A percentile compares a stretch with the other conserved stretches of the same genome.
Conservation (phyloP, 2,113 vertebrate genomes). For the Pleuronectes platessa region DNA sequence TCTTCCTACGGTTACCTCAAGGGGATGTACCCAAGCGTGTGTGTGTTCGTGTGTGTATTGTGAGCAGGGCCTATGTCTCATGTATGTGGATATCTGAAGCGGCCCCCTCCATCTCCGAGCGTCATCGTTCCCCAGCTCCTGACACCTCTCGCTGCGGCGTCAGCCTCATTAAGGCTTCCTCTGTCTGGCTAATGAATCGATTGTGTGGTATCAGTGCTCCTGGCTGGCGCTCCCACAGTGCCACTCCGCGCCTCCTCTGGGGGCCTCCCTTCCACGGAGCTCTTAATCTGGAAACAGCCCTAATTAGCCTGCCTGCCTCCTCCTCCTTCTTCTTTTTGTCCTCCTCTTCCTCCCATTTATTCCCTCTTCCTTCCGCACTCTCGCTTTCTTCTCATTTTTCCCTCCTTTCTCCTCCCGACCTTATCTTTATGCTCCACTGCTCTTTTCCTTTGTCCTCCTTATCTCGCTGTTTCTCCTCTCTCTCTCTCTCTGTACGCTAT, state of each 20-base stretch:
- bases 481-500: conserved; percentile 36
- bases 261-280: conserved; percentile 78
- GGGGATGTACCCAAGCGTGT: conserved; percentile 30
- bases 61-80: conserved; percentile 32
- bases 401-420: conserved; percentile 47
- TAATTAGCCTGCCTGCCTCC: conserved; percentile 77
- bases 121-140: conserved; percentile 60
- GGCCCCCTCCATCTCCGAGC: conserved; percentile 40
- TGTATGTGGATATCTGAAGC: conserved; percentile 53
- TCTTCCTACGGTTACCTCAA: conserved; percentile 42
- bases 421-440: conserved; percentile 71
- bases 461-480: conserved; percentile 53
- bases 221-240: conserved; percentile 75
- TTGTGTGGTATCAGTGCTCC: conserved; percentile 82
- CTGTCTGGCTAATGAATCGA: conserved; percentile 84
- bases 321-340: conserved; percentile 21
- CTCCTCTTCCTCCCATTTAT: conserved; percentile 52
- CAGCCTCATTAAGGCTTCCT: conserved; percentile 78
- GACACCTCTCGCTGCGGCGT: conserved; percentile 69
- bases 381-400: conserved; percentile 35
- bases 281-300: conserved; percentile 83
- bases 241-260: conserved; percentile 71
- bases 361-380: conserved; percentile 39
- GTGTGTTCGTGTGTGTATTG: conserved; percentile 3
- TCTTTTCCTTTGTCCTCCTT: conserved; percentile 72